Conservation (phyloP, 2,797 vertebrate genomes). For the Clarias pachynema region DNA sequence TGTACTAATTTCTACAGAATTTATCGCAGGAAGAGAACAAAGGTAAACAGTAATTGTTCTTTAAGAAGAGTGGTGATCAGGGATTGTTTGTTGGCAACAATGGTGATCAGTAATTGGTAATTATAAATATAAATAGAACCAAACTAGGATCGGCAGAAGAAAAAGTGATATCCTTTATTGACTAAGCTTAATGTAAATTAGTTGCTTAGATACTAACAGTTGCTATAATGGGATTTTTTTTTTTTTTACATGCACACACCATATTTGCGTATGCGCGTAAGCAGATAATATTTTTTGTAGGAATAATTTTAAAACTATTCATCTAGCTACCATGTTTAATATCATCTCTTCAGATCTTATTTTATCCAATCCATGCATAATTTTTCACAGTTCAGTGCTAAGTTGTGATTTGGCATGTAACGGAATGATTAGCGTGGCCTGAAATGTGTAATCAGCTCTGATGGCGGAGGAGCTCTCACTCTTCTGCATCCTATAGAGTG, state of each 20-base stretch:
- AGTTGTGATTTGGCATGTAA: constrained; percentile 16
- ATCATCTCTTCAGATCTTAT: background rate
- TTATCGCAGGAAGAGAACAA: background rate
- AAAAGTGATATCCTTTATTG: background rate
- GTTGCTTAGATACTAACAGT: background rate
- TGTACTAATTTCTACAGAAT: background rate
- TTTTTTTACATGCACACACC: background rate
- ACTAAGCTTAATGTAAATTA: background rate
- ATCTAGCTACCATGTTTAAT: background rate
- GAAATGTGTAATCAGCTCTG: constrained; percentile 47
- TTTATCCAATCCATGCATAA: background rate
- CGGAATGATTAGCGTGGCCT: constrained; percentile 19
- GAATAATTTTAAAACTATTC: background rate
- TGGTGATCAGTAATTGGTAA: background rate
- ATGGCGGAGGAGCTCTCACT: constrained; percentile 28
- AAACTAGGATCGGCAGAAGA: background rate
- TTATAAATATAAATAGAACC: background rate
- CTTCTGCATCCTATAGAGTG: constrained; percentile 30
- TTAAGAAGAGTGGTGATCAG: background rate
- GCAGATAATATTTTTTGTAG: background rate
- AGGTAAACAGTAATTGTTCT: background rate
- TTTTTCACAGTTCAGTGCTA: background rate
- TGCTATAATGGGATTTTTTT: background rate
- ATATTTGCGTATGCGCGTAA: background rate
- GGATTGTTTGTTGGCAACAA: background rate